Evolutionary conservation across 2,797 vertebrate genomes (phyloP).

Genomic region (Liasis olivaceus): DNA sequence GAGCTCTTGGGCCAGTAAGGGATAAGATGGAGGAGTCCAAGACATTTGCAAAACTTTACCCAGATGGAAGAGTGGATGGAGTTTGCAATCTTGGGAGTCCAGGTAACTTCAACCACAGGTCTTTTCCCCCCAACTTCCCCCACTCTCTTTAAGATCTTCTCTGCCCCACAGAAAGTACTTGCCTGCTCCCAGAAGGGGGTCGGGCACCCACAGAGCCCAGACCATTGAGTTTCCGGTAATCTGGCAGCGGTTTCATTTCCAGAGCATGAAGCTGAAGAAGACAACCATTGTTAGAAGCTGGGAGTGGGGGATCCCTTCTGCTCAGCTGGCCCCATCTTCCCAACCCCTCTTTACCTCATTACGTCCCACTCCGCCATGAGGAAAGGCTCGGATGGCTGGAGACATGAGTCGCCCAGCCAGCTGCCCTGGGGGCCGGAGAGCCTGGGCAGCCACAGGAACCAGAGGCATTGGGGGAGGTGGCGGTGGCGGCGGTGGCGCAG

Average conservation of each 20-base stretch:
- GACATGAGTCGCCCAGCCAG: constrained; percentile 64
- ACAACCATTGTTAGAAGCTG: accelerated
- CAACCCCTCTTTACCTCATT: constrained; percentile 54
- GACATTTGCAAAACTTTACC: not conserved
- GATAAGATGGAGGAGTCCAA: not conserved
- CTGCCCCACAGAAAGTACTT: not conserved
- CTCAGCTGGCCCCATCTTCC: not conserved
- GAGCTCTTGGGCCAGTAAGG: not conserved
- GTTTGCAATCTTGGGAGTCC: not conserved
- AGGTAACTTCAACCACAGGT: not conserved
- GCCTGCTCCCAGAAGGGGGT: constrained; percentile 60
- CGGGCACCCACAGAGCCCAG: constrained; percentile 61
- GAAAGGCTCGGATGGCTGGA: constrained; percentile 64
- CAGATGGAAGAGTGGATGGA: not conserved
- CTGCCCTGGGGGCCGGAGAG: constrained; percentile 63
- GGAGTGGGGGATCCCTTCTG: accelerated
- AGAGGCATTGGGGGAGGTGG: constrained; percentile 66
- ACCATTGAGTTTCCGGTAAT: constrained; percentile 63
- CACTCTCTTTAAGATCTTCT: not conserved
- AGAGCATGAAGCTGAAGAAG: constrained; percentile 59
- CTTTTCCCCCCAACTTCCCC: not conserved
- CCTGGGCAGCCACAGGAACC: constrained; percentile 63
- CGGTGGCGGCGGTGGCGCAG: constrained; percentile 51
- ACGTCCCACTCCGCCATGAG: constrained; percentile 56
- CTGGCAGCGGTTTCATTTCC: constrained; percentile 70